A percentile compares a stretch with the other conserved stretches of the same genome.
Conservation (phyloP, 2,888 invertebrate species). For the Zootermopsis nevadensis region DNA sequence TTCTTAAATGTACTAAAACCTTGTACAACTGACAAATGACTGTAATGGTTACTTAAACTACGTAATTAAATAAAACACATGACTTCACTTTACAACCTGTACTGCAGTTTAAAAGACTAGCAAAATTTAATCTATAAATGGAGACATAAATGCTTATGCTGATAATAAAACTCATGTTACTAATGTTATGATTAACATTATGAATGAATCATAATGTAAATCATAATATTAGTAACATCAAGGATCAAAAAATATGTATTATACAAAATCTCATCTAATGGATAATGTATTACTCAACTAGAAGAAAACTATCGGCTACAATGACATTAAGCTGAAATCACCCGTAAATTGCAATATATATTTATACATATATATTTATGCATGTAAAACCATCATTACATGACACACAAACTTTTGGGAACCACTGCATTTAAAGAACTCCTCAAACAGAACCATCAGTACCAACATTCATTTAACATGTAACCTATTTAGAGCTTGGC, state of each 20-base stretch:
- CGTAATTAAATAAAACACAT: slow-evolving; percentile 3
- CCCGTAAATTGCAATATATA: slow-evolving; percentile 32
- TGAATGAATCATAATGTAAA: background rate
- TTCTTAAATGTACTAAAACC: background rate
- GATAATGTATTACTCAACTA: slow-evolving; percentile 2
- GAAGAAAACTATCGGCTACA: background rate
- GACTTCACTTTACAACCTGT: background rate
- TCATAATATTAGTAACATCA: no score
- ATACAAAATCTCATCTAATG: background rate
- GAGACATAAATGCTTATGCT: background rate
- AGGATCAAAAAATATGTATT: background rate
- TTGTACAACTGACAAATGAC: background rate
- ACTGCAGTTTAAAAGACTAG: slow-evolving; percentile 18
- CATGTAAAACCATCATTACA: slow-evolving; percentile 25
- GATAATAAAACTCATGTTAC: no score
- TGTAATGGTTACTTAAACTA: slow-evolving; percentile 17
- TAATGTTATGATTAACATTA: background rate
- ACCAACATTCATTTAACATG: background rate
- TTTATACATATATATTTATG: background rate
- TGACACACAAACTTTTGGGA: background rate
- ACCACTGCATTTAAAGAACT: background rate
- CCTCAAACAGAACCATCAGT: background rate
- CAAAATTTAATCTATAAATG: background rate
- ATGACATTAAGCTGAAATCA: slow-evolving; percentile 19
- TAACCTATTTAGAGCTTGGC: background rate